Evolutionary conservation across 2,888 invertebrate species (phyloP), one percentile per base, ranked within the genome.

Genomic region (Pantelozetes paolii): DNA sequence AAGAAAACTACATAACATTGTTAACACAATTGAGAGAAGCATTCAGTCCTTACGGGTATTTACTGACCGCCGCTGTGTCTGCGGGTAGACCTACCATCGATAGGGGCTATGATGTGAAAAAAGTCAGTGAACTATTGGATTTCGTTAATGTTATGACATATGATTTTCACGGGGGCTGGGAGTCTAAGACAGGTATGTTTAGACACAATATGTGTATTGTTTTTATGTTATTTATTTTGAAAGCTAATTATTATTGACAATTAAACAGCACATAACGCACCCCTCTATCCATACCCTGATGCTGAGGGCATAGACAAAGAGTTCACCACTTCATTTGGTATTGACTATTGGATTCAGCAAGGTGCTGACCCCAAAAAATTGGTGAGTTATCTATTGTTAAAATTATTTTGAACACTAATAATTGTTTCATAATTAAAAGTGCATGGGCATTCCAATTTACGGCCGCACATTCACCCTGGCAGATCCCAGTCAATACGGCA

Each of bases 291-390:
- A 36, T 75, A 76, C 28, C 73, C 74, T 0, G 77, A 75, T 5
- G 83, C 83, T 54, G 75, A 76, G 1, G 78, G 77, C 0, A 77
- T 80, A 1, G 79, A 79, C 23, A 77, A 79, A 85, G 93, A 93
- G 85, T 86, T 94, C 70, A 94, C 94, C 70, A 93, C 94, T 80
- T 92, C 94, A 81, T 93, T 88, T 82, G 92, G 92, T 77, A 92
- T 93, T 0, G 87, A 89, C 72, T 89, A 91, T 81, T 86, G 91
- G 82, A 79, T 92, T 1, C 82, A 86, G 71, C 84, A 88, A 77
- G 92, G 92, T 1, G 90, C 90, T 0, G 87, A 89, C 3, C 82
- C 85, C 0, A 82, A 86, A 1, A 91, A 91, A 80, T 78, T 92
- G 0, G 83, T 88, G n/a, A n/a, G n/a, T n/a, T n/a, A n/a, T n/a